These are phyloP conservation scores for Tachysurus fulvidraco DNA, from an alignment of 2,113 vertebrate species.

Conservation along the genomic window DNA sequence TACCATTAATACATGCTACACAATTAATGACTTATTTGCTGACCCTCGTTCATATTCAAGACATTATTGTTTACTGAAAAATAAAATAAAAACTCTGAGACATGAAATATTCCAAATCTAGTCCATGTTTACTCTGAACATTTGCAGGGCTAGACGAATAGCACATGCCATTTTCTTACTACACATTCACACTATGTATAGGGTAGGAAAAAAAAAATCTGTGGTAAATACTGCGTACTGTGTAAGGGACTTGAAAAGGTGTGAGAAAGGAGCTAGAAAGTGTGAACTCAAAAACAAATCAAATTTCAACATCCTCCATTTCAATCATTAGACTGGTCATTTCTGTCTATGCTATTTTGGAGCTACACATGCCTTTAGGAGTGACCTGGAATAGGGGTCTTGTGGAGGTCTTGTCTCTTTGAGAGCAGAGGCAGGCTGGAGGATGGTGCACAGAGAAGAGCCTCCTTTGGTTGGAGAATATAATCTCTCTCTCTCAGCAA, in stretches of 20 bases:
- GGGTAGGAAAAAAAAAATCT: neutral
- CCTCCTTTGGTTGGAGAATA: constrained; percentile 73
- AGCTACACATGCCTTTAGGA: constrained; percentile 95
- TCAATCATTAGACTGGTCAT: constrained; percentile 6
- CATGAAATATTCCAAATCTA: neutral
- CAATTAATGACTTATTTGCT: neutral
- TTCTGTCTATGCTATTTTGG: constrained; percentile 54
- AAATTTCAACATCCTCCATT: constrained; percentile 23
- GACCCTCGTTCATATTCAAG: neutral
- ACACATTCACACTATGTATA: neutral
- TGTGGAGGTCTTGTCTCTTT: constrained; percentile 86
- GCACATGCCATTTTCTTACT: neutral
- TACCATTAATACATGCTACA: neutral
- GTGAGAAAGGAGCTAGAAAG: neutral
- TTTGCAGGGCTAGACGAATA: neutral
- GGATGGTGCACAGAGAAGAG: constrained; percentile 81
- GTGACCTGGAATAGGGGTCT: constrained; percentile 88
- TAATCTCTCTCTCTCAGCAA: constrained; percentile 85
- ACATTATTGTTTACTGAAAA: neutral
- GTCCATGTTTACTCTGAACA: neutral
- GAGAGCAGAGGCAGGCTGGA: constrained; percentile 87
- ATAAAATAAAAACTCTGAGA: neutral
- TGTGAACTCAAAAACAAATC: neutral
- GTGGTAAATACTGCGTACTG: neutral
- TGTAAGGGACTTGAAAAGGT: neutral